Evolutionary conservation across 2,888 invertebrate species (phyloP).

Genomic region (Thereva unica): DNA sequence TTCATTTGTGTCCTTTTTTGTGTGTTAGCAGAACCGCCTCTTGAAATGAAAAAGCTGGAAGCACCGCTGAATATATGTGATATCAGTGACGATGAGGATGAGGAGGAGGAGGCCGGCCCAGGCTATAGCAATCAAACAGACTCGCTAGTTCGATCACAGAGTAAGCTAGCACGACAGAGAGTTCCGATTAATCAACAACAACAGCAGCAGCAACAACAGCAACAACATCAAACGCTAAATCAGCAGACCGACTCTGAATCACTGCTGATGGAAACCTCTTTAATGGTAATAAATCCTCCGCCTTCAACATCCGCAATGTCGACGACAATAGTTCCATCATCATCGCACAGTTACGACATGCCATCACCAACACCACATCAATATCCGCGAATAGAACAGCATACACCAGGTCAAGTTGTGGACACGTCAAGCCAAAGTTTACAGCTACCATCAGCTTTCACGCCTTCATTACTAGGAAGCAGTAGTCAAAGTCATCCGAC

Average conservation of each 20-base stretch:
- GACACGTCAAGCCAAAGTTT: constrained; percentile 39
- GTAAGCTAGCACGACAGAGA: constrained; percentile 54
- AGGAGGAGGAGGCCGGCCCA: constrained; percentile 41
- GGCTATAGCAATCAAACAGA: constrained; percentile 38
- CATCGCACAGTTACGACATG: constrained; percentile 47
- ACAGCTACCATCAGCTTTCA: constrained; percentile 48
- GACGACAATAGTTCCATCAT: constrained; percentile 44
- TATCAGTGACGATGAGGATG: constrained; percentile 53
- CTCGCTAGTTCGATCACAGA: constrained; percentile 44
- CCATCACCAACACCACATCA: constrained; percentile 51
- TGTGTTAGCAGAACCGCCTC: constrained; percentile 48
- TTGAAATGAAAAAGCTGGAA: constrained; percentile 55
- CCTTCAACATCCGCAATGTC: constrained; percentile 37
- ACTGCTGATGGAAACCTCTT: constrained; percentile 54
- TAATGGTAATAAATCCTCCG: constrained; percentile 50
- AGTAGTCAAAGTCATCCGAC: constrained; percentile 41
- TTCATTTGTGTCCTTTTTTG: background rate
- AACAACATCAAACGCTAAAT: constrained; percentile 35
- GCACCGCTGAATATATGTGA: constrained; percentile 52
- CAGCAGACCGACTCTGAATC: constrained; percentile 47
- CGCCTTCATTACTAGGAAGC: constrained; percentile 39
- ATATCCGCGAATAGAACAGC: constrained; percentile 23
- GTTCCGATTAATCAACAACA: constrained; percentile 52
- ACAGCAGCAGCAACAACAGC: constrained; percentile 44
- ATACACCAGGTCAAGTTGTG: constrained; percentile 38